These are phyloP conservation scores for Drosophila mayri DNA, from an alignment of 1,140 invertebrate species.

Conservation along the genomic window DNA sequence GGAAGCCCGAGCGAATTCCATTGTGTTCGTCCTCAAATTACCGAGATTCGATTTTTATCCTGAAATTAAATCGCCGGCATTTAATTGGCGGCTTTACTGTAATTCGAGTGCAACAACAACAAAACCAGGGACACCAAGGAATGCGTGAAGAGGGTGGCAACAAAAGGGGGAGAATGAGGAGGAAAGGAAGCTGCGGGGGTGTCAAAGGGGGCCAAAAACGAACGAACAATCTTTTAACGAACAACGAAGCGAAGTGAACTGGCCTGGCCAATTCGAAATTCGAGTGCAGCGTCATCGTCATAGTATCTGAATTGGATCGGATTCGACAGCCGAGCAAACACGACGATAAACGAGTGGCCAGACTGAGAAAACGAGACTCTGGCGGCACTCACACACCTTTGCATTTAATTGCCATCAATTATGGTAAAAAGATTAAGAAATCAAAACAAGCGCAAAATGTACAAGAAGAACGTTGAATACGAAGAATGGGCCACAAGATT, in stretches of 20 bases:
- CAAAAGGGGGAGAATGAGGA: constrained; percentile 5
- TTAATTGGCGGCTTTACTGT: constrained; percentile 34
- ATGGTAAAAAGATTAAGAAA: constrained; percentile 84
- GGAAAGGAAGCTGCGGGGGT: constrained; percentile 12
- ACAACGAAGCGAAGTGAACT: constrained; percentile 30
- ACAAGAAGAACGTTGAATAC: constrained; percentile 67
- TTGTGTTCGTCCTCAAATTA: constrained; percentile 8
- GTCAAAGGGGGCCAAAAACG: constrained; percentile 30
- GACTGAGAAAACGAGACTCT: constrained; percentile 19
- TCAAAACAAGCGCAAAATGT: constrained; percentile 78
- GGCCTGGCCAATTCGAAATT: constrained; percentile 55
- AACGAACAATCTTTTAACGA: constrained; percentile 33
- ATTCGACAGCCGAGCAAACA: constrained; percentile 35
- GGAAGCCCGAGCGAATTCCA: constrained; percentile 4
- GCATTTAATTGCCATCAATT: constrained; percentile 82
- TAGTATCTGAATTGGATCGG: constrained; percentile 22
- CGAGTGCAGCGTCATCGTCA: constrained; percentile 50
- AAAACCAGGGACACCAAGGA: constrained; percentile 57
- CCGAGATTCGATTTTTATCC: constrained; percentile 13
- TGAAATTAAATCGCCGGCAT: constrained; percentile 18
- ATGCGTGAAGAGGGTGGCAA: constrained; percentile 28
- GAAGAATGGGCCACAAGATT: constrained; percentile 61
- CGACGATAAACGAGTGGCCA: constrained; percentile 25
- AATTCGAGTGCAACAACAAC: constrained; percentile 35
- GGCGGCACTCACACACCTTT: constrained; percentile 79